These are phyloP conservation scores for Puffinus mauretanicus DNA, from an alignment of 2,113 vertebrate genomes.

Conservation along the genomic window DNA sequence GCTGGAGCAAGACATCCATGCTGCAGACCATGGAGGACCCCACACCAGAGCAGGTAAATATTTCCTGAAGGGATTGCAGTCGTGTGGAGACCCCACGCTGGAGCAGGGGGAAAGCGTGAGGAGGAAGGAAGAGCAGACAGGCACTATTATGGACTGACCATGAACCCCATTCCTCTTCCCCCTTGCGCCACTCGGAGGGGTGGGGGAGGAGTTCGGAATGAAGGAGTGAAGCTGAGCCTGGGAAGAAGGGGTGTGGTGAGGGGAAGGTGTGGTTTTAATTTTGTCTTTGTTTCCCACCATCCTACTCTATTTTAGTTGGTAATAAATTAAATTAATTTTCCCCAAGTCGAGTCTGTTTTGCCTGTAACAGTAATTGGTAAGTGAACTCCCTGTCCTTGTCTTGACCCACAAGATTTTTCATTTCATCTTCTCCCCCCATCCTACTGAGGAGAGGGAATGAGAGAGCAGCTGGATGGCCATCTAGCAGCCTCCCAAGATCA, in stretches of 20 bases:
- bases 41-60: background rate
- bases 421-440: background rate
- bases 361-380: background rate
- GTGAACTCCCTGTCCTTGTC: background rate
- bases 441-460: background rate
- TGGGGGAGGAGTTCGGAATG: background rate
- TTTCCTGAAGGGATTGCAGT: background rate
- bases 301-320: background rate
- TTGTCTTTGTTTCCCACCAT: background rate
- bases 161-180: background rate
- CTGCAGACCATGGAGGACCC: background rate
- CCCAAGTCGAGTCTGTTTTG: background rate
- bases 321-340: background rate
- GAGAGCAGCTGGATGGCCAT: background rate
- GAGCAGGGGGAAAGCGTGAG: background rate
- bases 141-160: background rate
- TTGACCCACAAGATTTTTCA: background rate
- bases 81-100: fast-evolving
- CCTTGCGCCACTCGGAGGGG: fast-evolving
- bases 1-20: background rate
- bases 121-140: background rate
- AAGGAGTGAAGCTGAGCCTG: background rate
- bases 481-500: background rate
- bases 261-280: background rate
- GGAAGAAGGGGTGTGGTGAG: background rate